Evolutionary conservation across 2,113 vertebrate species (phyloP), one percentile per base, ranked within the genome.

Genomic region (Chrysemys picta): DNA sequence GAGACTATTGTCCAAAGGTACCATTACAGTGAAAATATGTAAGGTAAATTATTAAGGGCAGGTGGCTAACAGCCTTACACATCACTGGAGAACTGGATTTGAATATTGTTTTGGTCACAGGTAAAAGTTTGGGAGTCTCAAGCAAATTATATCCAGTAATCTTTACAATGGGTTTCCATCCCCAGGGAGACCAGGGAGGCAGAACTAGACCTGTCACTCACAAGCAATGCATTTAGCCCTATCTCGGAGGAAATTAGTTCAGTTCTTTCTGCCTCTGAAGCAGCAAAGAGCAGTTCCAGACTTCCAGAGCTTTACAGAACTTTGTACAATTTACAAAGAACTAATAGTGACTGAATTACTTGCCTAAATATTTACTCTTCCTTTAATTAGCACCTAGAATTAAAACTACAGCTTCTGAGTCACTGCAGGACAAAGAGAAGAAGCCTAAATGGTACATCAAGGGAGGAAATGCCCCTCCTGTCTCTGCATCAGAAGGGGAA

Each of bases 311-410:
- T 85, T n/a, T n/a, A 69, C 31, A 75, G 29, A 25, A 56, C 78
- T 90, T 91, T 31, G 76, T 93, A 84, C 52, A 88, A 5, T 42
- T 12, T 81, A 50, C 82, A 5, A 31, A 50, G 50, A 47, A 65
- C 22, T 56, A 56, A 93, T 88, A 35, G 25, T 84, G 82, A 65
- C 13, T 35, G 31, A 82, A 93, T 59, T 4, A 88, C n/a, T 50
- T 65, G 59, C 3, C 72, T 45, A 88, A 93, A 93, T 35, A 21
- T 21, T 22, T 75, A 21, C n/a, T 57, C 91, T 38, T 53, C 82
- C 93, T 79, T 82, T 94, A 96, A 96, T 90, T 59, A 91, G 25
- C 79, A 88, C 56, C 35, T 88, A 72, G 88, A 96, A 84, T 82
- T 56, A 8, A 89, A 85, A 90, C 78, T 52, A 2, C 3, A 82